Percentiles rank a stretch among this genome's conserved stretches.
These are phyloP conservation scores for Brachionus asplanchnoidis DNA, from an alignment of 1,140 invertebrate species.

Conservation along the genomic window DNA sequence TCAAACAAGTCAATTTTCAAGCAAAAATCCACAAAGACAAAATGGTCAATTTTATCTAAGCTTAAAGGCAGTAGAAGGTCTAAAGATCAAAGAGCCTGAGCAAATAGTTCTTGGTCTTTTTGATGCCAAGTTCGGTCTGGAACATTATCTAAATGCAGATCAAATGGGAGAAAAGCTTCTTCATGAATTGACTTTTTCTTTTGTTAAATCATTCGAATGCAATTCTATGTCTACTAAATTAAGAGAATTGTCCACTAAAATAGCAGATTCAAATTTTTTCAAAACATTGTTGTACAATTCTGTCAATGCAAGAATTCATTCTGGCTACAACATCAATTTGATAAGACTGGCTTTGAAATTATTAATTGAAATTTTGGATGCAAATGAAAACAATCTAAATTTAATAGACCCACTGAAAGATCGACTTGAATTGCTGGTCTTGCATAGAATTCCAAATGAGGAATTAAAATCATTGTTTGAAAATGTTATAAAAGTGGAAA, in stretches of 20 bases:
- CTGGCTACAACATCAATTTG: background rate
- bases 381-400: background rate
- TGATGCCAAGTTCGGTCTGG: background rate
- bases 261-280: conserved; percentile 10
- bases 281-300: background rate
- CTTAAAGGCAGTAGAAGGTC: background rate
- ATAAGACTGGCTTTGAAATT: background rate
- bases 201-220: background rate
- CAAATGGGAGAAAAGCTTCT: background rate
- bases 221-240: background rate
- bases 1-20: no score
- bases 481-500: background rate
- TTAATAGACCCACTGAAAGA: background rate
- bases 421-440: background rate
- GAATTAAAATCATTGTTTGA: background rate
- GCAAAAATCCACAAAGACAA: no score
- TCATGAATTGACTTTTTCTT: background rate
- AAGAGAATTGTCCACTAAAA: background rate
- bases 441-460: background rate
- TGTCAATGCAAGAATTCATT: background rate
- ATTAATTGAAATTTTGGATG: background rate
- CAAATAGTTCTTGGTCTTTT: background rate
- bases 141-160: background rate
- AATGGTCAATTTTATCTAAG: background rate
- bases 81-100: background rate